Evolutionary conservation across 2,113 vertebrate species (phyloP).

Genomic region (Syngnathus floridae): DNA sequence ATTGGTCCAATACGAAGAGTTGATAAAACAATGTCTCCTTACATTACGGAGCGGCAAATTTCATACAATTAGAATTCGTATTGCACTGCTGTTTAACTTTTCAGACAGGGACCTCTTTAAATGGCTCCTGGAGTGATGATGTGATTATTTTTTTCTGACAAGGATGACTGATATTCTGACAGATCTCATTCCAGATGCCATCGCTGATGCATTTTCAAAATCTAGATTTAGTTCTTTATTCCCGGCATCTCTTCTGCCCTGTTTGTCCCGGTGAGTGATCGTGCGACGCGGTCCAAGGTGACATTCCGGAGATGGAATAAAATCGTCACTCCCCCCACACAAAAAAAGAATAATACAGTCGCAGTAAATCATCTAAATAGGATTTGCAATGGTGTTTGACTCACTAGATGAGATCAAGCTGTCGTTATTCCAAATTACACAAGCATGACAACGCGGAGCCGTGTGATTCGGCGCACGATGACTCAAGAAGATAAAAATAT

Average conservation of each 20-base stretch:
- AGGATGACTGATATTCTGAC: constrained; percentile 59
- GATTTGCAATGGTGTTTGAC: constrained; percentile 19
- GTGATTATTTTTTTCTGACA: constrained; percentile 59
- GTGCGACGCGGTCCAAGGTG: constrained; percentile 30
- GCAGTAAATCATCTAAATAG: constrained; percentile 23
- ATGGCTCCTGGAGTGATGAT: constrained; percentile 50
- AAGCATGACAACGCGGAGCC: constrained; percentile 20
- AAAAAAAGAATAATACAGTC: constrained; percentile 25
- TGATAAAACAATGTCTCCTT: not conserved
- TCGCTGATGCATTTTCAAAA: constrained; percentile 41
- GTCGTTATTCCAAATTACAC: constrained; percentile 21
- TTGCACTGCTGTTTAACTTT: constrained; percentile 58
- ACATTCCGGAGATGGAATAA: constrained; percentile 18
- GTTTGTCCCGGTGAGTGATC: constrained; percentile 29
- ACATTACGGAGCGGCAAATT: not conserved
- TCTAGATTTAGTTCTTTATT: not conserved
- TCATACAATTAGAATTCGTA: not conserved
- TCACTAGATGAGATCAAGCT: constrained; percentile 27
- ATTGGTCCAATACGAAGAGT: too few species aligned
- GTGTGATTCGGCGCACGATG: constrained; percentile 14
- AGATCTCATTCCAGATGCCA: constrained; percentile 21
- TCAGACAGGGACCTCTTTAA: constrained; percentile 46
- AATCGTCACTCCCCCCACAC: not conserved
- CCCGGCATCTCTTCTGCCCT: not conserved
- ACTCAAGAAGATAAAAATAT: constrained; percentile 10